A percentile compares a stretch with the other conserved stretches of the same genome.
Evolutionary conservation across 1,140 invertebrate species (phyloP).

Genomic region (Zophobas atratus): DNA sequence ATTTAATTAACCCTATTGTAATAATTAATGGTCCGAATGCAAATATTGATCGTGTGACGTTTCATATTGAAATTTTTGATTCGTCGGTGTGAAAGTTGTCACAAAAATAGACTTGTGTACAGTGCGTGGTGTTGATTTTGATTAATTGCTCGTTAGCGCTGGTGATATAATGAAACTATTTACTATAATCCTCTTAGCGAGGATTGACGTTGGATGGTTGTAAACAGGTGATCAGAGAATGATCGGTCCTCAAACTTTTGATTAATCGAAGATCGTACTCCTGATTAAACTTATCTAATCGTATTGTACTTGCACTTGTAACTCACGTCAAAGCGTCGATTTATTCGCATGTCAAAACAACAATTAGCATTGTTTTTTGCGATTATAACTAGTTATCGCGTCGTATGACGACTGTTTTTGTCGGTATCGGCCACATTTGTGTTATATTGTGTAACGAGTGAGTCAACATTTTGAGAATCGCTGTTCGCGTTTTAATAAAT

Average conservation of each 20-base stretch:
- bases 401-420: too few species aligned
- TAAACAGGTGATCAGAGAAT: too few species aligned
- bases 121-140: neutral
- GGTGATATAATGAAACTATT: conserved; percentile 14
- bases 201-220: neutral
- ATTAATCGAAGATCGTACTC: too few species aligned
- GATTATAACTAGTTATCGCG: too few species aligned
- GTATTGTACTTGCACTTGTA: too few species aligned
- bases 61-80: neutral
- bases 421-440: neutral
- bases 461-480: conserved; percentile 12
- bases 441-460: neutral
- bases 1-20: neutral
- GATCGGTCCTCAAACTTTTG: too few species aligned
- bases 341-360: too few species aligned
- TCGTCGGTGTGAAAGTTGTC: neutral
- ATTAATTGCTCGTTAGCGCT: neutral
- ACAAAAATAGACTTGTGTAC: conserved; percentile 8
- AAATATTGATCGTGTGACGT: conserved; percentile 5
- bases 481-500: conserved; percentile 14
- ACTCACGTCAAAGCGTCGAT: too few species aligned
- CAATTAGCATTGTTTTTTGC: too few species aligned
- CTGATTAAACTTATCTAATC: too few species aligned
- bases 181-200: neutral
- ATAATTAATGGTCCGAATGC: conserved; percentile 21